Evolutionary conservation across 2,888 invertebrate species (phyloP).

Genomic region (Melolontha melolontha): DNA sequence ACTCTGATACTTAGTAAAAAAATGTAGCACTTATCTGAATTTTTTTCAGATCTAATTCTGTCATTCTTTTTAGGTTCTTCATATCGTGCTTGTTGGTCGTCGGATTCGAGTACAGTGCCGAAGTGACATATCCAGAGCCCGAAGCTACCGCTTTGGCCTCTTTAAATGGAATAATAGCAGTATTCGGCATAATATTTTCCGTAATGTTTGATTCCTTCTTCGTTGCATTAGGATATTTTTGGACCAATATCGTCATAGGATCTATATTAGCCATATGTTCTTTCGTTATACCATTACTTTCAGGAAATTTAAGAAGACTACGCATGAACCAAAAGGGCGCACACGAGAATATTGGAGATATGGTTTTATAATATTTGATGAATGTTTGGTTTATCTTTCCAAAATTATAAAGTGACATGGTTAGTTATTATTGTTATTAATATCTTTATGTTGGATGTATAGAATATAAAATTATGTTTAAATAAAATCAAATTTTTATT

Average conservation of each 20-base stretch:
- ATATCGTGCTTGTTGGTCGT: constrained; percentile 96
- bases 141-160: constrained; percentile 95
- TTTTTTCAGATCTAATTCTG: no score
- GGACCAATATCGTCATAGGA: constrained; percentile 47
- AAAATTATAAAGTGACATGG: no score
- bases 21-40: no score
- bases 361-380: no score
- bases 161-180: constrained; percentile 79
- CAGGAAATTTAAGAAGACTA: constrained; percentile 7
- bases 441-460: no score
- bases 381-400: no score
- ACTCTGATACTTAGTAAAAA: no score
- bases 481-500: no score
- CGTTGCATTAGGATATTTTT: constrained; percentile 48
- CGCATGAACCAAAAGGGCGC: background rate
- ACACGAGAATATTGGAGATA: no score
- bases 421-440: no score
- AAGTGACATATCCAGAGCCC: constrained; percentile 94
- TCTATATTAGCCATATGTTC: constrained; percentile 10
- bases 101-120: constrained; percentile 96
- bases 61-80: constrained; percentile 87
- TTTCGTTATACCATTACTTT: background rate
- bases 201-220: constrained; percentile 51
- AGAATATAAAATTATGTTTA: no score
- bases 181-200: constrained; percentile 53